Conservation (phyloP, 2,797 vertebrate species). For the Cynodonichthys magdalenae region DNA sequence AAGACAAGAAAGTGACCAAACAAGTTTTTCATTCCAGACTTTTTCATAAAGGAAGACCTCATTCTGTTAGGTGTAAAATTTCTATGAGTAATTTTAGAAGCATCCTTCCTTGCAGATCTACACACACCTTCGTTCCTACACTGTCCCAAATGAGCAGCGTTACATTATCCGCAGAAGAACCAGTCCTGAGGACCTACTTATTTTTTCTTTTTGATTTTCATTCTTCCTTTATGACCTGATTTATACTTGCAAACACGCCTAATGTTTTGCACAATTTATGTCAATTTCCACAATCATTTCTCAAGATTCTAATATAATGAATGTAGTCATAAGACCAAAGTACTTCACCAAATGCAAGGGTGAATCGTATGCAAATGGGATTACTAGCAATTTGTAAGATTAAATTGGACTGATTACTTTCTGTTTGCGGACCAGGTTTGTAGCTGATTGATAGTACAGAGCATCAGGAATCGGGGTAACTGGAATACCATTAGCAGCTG, state of each 20-base stretch:
- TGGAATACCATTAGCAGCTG: constrained; percentile 44
- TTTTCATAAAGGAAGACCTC: constrained; percentile 9
- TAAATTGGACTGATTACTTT: constrained; percentile 58
- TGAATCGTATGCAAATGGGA: constrained; percentile 64
- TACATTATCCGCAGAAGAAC: constrained; percentile 89
- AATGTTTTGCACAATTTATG: neutral
- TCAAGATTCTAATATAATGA: constrained; percentile 7
- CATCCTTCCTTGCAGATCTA: constrained; percentile 84
- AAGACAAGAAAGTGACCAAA: constrained; percentile 51
- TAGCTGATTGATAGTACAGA: constrained; percentile 65
- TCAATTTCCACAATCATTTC: neutral
- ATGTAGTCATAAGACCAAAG: constrained; percentile 23
- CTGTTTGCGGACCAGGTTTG: constrained; percentile 59
- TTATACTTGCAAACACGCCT: neutral
- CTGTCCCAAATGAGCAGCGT: constrained; percentile 91
- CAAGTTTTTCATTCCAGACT: constrained; percentile 58
- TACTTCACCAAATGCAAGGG: constrained; percentile 41
- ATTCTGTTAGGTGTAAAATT: constrained; percentile 36
- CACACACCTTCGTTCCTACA: constrained; percentile 91
- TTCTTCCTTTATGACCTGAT: neutral
- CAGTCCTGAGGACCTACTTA: no score
- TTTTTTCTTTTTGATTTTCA: no score
- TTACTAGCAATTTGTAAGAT: constrained; percentile 56
- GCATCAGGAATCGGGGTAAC: constrained; percentile 45
- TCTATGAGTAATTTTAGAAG: constrained; percentile 25